A percentile compares a stretch with the other conserved stretches of the same genome.
Conservation (phyloP, 2,888 invertebrate species). For the Trichopoda pennipes region DNA sequence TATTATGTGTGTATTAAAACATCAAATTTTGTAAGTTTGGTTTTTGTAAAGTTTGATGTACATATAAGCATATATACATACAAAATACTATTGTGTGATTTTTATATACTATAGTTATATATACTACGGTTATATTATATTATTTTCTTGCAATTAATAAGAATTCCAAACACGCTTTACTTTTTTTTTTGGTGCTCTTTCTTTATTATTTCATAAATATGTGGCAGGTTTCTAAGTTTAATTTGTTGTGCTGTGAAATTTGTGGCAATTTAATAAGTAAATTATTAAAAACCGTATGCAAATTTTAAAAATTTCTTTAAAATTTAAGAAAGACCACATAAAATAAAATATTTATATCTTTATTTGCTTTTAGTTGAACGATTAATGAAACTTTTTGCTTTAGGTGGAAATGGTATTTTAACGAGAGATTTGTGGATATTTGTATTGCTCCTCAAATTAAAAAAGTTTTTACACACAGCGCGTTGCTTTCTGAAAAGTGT, state of each 20-base stretch:
- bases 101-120: neutral
- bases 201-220: slow-evolving; percentile 1
- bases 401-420: too few relatives aligned
- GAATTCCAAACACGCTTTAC: slow-evolving; percentile 68
- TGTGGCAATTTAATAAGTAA: slow-evolving; percentile 25
- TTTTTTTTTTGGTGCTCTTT: slow-evolving; percentile 69
- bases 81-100: neutral
- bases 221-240: slow-evolving; percentile 7
- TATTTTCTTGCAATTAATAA: slow-evolving; percentile 47
- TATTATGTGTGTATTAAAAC: slow-evolving; percentile 11
- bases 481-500: too few relatives aligned
- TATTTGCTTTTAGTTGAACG: too few relatives aligned
- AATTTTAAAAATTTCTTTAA: slow-evolving; percentile 51
- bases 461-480: too few relatives aligned
- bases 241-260: neutral
- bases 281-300: slow-evolving; percentile 51
- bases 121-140: neutral
- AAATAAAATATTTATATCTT: neutral
- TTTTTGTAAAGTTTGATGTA: slow-evolving; percentile 24
- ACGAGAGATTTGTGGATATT: too few relatives aligned
- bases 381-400: too few relatives aligned
- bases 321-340: neutral
- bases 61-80: neutral
- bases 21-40: slow-evolving; percentile 34
- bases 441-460: too few relatives aligned